Percentiles rank a stretch among this genome's conserved stretches.
These are phyloP conservation scores for Drosophila serrata DNA, from an alignment of 1,140 invertebrate species.

Conservation along the genomic window DNA sequence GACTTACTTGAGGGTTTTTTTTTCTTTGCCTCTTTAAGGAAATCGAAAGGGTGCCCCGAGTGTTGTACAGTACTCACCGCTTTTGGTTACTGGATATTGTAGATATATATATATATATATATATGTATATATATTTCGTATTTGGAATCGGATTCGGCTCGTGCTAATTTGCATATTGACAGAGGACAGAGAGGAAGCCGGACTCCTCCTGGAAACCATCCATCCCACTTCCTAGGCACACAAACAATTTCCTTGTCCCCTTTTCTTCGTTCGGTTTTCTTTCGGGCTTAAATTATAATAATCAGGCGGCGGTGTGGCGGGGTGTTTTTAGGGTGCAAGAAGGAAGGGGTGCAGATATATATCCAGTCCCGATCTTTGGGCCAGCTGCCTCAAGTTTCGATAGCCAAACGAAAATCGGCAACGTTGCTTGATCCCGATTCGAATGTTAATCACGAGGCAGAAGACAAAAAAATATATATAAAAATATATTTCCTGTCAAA, in stretches of 20 bases:
- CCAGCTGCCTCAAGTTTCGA: slow-evolving; percentile 65
- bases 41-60: slow-evolving; percentile 27
- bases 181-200: slow-evolving; percentile 45
- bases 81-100: slow-evolving; percentile 11
- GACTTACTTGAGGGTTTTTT: slow-evolving; percentile 31
- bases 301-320: slow-evolving; percentile 40
- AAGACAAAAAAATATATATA: neutral
- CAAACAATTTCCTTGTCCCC: slow-evolving; percentile 25
- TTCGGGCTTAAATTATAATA: slow-evolving; percentile 71
- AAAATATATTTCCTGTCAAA: neutral
- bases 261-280: slow-evolving; percentile 41
- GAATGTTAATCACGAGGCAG: slow-evolving; percentile 19
- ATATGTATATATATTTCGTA: too few species aligned
- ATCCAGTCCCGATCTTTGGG: slow-evolving; percentile 11
- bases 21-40: neutral
- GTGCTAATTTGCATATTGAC: slow-evolving; percentile 77
- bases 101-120: neutral
- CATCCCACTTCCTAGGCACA: slow-evolving; percentile 63
- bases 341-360: slow-evolving; percentile 24
- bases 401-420: slow-evolving; percentile 60
- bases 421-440: slow-evolving; percentile 37
- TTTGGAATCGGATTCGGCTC: slow-evolving; percentile 29
- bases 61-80: slow-evolving; percentile 14
- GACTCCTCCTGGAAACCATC: slow-evolving; percentile 26
- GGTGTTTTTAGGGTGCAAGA: slow-evolving; percentile 20